Percentiles rank a stretch among this genome's conserved stretches.
phyloP scores from a whole-genome alignment of 2,797 vertebrate genomes.

The Taeniopygia guttata region DNA sequence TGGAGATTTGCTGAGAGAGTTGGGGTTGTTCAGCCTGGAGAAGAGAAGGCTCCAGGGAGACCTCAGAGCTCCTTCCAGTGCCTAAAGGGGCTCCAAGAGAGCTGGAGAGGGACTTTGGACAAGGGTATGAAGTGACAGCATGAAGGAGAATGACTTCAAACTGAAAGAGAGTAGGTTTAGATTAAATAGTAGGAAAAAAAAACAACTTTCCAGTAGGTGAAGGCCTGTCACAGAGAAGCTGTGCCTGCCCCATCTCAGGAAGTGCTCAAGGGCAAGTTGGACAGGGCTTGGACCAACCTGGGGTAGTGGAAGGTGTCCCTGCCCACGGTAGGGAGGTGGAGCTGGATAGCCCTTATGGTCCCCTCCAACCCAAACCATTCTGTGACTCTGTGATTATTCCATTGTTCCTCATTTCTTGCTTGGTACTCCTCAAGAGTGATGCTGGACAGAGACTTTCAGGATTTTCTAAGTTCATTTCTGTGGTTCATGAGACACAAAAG shows the following conservation, averaged over 20 bases:
- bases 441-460: background rate
- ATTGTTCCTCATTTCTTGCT: background rate
- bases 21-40: background rate
- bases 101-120: background rate
- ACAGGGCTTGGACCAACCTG: accelerated
- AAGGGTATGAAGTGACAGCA: background rate
- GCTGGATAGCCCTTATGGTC: too few relatives aligned
- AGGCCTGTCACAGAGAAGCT: background rate
- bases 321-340: accelerated
- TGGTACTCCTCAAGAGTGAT: background rate
- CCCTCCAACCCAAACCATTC: background rate
- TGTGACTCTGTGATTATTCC: background rate
- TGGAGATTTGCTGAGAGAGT: background rate
- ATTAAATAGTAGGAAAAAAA: background rate
- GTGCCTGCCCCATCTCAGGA: background rate
- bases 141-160: background rate
- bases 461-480: background rate
- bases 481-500: accelerated
- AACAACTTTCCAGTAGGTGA: too few relatives aligned
- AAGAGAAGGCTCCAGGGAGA: background rate
- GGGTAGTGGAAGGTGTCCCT: background rate
- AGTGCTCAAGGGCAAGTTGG: accelerated
- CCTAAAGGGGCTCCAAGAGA: background rate
- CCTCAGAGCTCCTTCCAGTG: background rate
- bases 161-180: background rate